Base-by-base conservation (phyloP, 2,797 vertebrate species). In the Schizothorax lantsangensis region DNA sequence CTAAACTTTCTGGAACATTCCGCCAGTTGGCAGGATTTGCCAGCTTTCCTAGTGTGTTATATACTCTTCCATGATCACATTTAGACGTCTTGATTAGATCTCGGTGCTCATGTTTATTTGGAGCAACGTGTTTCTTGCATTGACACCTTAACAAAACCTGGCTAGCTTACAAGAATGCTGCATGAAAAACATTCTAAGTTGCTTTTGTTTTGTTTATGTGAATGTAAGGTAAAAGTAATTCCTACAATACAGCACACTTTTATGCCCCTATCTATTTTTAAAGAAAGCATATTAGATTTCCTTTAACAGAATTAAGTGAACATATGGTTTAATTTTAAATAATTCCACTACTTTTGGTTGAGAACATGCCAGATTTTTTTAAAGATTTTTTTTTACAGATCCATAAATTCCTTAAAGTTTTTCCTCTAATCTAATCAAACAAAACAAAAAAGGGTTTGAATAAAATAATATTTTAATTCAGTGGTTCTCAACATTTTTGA, bases 11-110 rank as follows among this genome's bases (percentile, higher is more conserved):
- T 43, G n/a, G 23, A 43, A 43, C 1, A 0, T 59, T 72, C 33
- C 15, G 0, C 15, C 36, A 57, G 81, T 43, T 72, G 79, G 40
- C 62, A 68, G 10, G 26, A 68, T 23, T 40, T 71, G 8, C 15
- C 23, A 57, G n/a, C 3, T 30, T 52, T 57, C 8, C 30, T 15
- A 1, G n/a, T 69, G 6, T 49, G 40, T 81, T 66, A 3, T 52
- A 2, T 71, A 26, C 21, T 71, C 23, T 69, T 69, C 12, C 64
- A 52, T 30, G n/a, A 52, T 83, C 49, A 83, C 23, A 83, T 57
- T 21, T n/a, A 71, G 45, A 69, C 1, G 6, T 17, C 30, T 57
- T 15, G 64, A 69, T 49, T 57, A 40, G 47, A 71, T 71, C 49
- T 72, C 10, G 17, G 5, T 10, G 11, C 19, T 66, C 43, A 49